Evolutionary conservation across 2,797 vertebrate species (phyloP).

Genomic region (Enteromius trimaculatus): DNA sequence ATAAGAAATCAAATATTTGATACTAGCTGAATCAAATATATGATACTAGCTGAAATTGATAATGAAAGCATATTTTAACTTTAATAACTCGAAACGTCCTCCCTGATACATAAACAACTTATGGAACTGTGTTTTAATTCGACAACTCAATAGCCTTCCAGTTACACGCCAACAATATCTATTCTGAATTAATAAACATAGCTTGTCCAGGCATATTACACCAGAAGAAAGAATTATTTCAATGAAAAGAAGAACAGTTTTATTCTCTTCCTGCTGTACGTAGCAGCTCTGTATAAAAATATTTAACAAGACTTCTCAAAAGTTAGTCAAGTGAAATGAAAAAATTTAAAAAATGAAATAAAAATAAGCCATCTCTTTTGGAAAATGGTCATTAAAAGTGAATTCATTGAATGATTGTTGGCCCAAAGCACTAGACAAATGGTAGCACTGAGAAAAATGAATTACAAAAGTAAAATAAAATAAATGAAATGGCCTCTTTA

Average conservation of each 20-base stretch:
- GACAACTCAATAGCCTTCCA: not conserved
- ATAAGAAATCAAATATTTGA: not conserved
- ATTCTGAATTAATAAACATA: not conserved
- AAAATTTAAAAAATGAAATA: rapidly evolving
- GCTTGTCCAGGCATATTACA: not conserved
- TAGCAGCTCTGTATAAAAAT: not conserved
- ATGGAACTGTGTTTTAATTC: not conserved
- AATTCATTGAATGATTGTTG: not conserved
- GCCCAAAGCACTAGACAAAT: not conserved
- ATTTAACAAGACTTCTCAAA: not conserved
- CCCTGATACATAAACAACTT: not conserved
- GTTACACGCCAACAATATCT: not conserved
- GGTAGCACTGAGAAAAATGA: not conserved
- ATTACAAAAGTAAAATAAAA: not conserved
- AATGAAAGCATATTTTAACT: not conserved
- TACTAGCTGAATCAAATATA: too few relatives aligned
- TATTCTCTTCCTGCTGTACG: not conserved
- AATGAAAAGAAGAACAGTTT: not conserved
- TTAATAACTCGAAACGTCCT: not conserved
- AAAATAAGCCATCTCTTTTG: not conserved
- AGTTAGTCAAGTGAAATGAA: too few relatives aligned
- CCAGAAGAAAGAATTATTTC: not conserved
- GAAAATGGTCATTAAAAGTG: not conserved
- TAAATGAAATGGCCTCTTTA: not conserved
- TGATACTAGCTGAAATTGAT: not conserved